Evolutionary conservation across 2,797 vertebrate genomes (phyloP), one percentile per base, ranked within the genome.

Genomic region (Acrossocheilus wenchowensis): DNA sequence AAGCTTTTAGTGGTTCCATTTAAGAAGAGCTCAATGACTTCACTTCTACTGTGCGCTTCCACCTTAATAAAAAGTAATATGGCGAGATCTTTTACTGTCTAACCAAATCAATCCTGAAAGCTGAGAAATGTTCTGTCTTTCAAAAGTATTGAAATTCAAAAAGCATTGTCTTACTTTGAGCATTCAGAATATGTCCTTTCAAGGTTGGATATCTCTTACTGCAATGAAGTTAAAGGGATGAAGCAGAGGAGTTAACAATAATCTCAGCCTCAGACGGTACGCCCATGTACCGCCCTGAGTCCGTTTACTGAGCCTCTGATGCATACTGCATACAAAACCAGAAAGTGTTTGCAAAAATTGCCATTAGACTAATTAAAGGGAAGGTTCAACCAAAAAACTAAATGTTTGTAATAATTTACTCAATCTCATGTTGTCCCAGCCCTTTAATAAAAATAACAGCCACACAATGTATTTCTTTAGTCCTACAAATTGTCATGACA

Each of bases 1-100:
- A 74, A 81, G 85, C 78, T 86, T 86, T 81, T 74, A 86, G 78
- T 73, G 48, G 15, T 81, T 86, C 71, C 78, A 81, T 81, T 86
- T 81, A 81, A 81, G 43, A 66, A 73, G 69, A 86, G 23, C 78
- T 81, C 69, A 81, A 85, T 85, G 77, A 85, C 68, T 80, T 83
- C 12, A 12, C 62, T 64, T 64, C 69, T 62, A 43, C 30, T 34
- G 52, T 34, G 36, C 21, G 23, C 75, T 81, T 86, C 64, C 54
- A 43, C 60, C 30, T 74, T 68, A 43, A 86, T 75, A 80, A 80
- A 85, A 79, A 52, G 15, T 26, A 41, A 64, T 81, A 86, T 36
- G 39, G 39, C 2, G 11, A 60, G 75, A 72, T 80, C 7, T 80
- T 80, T 81, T 60, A 64, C 21, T 10, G 43, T 81, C 78, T 30